Evolutionary conservation across 23 tunicate genomes (phyloP), one percentile per base, ranked within the genome.

Genomic region (Oikopleura dioica): DNA sequence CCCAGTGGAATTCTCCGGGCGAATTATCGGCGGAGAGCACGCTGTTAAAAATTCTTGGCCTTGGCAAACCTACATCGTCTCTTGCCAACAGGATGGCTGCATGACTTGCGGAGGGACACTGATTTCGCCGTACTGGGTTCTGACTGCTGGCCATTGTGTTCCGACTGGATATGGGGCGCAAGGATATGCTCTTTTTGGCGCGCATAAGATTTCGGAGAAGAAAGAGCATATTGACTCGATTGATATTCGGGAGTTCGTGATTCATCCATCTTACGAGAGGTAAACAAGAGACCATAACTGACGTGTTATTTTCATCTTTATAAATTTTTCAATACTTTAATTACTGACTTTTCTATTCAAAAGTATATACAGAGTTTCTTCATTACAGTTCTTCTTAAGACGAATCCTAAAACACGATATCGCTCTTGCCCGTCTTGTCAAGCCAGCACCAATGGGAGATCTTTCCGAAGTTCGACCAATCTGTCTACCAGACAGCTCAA

Each of bases 361-460:
- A n/a, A n/a, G n/a, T n/a, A n/a, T n/a, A n/a, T n/a, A n/a, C n/a
- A n/a, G n/a, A n/a, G n/a, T n/a, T n/a, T n/a, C n/a, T n/a, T n/a
- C n/a, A n/a, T n/a, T n/a, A n/a, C n/a, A n/a, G n/a, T n/a, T n/a
- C n/a, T n/a, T n/a, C n/a, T n/a, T n/a, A n/a, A 24, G 72, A 24
- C 72, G 72, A 24, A 63, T 63, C 26, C 72, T 63, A 5, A 24
- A 31, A 24, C 16, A 63, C 26, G 72, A 63, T 63, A 63, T 63
- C 26, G 72, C 72, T 23, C 72, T 63, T 28, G 72, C 72, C 16
- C 29, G 72, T 2, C 26, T 63, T 2, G 72, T 31, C 4, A 63
- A 63, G 26, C 72, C 72, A 24, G 72, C 72, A 63, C 72, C 72
- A 24, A 63, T 63, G 72, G 72, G 72, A 24, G 72, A 63, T 63